A percentile compares a stretch with the other conserved stretches of the same genome.
These are phyloP conservation scores for Taeniopygia guttata DNA, from an alignment of 2,797 vertebrate genomes.

Conservation along the genomic window DNA sequence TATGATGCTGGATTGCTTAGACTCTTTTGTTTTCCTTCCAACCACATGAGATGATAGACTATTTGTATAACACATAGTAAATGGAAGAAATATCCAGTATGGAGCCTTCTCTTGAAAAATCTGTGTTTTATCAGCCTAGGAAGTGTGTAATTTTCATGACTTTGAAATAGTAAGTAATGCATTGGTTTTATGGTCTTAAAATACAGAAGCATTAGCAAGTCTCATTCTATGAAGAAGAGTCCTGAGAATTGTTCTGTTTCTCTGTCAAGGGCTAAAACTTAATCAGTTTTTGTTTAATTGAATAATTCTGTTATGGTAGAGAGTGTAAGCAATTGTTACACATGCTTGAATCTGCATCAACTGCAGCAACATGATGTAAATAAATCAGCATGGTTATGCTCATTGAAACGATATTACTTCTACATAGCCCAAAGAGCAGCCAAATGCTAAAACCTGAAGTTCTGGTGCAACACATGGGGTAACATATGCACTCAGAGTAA, in stretches of 20 bases:
- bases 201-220: neutral
- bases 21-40: neutral
- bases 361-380: neutral
- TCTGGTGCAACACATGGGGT: conserved; percentile 28
- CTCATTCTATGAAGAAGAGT: neutral
- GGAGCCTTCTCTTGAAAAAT: neutral
- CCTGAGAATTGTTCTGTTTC: neutral
- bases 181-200: neutral
- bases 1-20: neutral
- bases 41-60: neutral
- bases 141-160: neutral
- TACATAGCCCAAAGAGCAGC: neutral
- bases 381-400: neutral
- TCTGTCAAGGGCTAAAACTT: neutral
- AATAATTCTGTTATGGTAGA: neutral
- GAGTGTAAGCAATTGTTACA: neutral
- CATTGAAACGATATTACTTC: neutral
- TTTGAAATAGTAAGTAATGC: neutral
- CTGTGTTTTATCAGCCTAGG: neutral
- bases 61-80: neutral
- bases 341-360: neutral
- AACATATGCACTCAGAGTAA: conserved; percentile 1
- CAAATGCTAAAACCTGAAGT: neutral
- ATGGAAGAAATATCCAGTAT: neutral
- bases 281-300: conserved; percentile 3